Percentiles rank a stretch among this genome's conserved stretches.
These are phyloP conservation scores for Oscheius myriophilus DNA, from an alignment of 2,888 invertebrate species.

Conservation along the genomic window DNA sequence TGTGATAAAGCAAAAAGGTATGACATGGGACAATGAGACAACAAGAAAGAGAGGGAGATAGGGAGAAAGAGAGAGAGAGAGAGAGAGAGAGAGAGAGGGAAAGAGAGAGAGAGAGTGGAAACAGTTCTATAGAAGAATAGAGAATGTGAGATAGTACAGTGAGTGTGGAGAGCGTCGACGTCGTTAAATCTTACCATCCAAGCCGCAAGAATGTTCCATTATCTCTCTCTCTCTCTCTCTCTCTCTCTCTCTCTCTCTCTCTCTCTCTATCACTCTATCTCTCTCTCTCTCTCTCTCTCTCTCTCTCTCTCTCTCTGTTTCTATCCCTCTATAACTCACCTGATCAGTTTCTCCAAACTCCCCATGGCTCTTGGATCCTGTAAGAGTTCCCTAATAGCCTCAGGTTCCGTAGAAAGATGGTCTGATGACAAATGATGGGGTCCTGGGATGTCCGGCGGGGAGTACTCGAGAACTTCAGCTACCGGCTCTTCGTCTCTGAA, in stretches of 20 bases:
- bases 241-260: conserved; percentile 3
- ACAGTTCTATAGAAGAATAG: no score
- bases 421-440: background rate
- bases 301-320: background rate
- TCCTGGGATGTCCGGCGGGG: conserved; percentile 15
- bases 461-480: conserved; percentile 28
- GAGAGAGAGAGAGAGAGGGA: no score
- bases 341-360: conserved; percentile 55
- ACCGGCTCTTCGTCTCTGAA: conserved; percentile 31
- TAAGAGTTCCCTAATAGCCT: conserved; percentile 36
- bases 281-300: background rate
- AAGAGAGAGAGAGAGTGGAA: no score
- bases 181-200: no score
- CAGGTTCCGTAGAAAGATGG: conserved; percentile 19
- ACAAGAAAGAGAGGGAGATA: no score
- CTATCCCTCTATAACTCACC: conserved; percentile 36
- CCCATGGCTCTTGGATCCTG: conserved; percentile 56
- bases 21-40: no score
- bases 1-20: no score
- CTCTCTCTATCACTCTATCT: conserved; percentile 55
- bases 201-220: no score
- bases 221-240: background rate
- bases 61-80: no score
- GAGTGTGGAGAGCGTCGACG: no score
- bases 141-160: no score